Conservation (phyloP, 2,888 invertebrate species). For the Lagria hirta region DNA sequence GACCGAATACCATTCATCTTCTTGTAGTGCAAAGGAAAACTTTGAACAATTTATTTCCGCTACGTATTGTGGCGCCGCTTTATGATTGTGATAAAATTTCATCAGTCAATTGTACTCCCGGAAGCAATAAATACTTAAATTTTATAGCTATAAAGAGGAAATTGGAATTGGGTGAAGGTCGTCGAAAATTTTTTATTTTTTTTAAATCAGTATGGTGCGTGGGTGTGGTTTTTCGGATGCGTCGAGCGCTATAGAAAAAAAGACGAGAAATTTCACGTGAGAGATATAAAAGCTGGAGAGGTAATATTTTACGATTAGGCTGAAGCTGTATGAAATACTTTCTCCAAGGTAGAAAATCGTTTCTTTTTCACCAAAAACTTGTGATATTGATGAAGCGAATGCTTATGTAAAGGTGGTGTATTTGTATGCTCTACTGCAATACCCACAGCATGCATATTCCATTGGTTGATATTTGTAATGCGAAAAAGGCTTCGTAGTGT, state of each 20-base stretch:
- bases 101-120: background rate
- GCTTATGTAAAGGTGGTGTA: constrained; percentile 18
- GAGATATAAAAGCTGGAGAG: constrained; percentile 1
- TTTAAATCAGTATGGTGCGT: background rate
- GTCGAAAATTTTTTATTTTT: too few species aligned
- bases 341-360: background rate
- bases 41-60: constrained; percentile 15
- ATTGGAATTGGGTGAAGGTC: background rate
- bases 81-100: background rate
- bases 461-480: constrained; percentile 29
- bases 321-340: background rate
- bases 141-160: constrained; percentile 1
- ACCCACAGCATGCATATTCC: constrained; percentile 29
- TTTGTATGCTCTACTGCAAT: constrained; percentile 24
- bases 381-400: constrained; percentile 15
- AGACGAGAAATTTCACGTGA: background rate
- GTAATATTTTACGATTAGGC: constrained; percentile 6
- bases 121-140: constrained; percentile 10
- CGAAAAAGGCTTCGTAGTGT: constrained; percentile 23
- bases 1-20: constrained; percentile 18
- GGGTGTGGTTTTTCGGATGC: constrained; percentile 15
- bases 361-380: constrained; percentile 5
- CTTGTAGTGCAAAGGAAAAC: background rate
- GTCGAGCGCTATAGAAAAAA: too few species aligned
- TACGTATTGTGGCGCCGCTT: constrained; percentile 1